Conservation (phyloP, 92 coral and sea anemone genomes). For the Epizoanthus rinbou region DNA sequence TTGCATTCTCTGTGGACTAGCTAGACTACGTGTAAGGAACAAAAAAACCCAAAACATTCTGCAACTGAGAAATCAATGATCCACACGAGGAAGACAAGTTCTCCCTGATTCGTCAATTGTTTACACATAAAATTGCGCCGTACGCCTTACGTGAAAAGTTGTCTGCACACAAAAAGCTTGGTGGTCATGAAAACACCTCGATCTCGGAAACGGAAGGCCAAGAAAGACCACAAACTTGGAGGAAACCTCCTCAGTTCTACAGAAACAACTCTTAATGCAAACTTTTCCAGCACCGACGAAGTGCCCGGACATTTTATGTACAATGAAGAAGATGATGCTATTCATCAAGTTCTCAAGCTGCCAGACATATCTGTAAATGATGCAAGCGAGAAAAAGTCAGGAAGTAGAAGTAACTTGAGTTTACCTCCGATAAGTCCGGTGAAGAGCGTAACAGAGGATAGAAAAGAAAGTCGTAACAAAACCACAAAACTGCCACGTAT, state of each 20-base stretch:
- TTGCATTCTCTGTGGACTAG: no score
- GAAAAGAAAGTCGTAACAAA: slow-evolving; percentile 32
- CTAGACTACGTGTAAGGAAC: no score
- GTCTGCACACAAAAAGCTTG: neutral
- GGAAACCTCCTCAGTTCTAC: slow-evolving; percentile 54
- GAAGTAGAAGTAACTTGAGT: slow-evolving; percentile 53
- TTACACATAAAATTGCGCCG: neutral
- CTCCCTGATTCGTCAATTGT: neutral
- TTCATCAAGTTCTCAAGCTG: slow-evolving; percentile 76
- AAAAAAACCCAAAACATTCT: no score
- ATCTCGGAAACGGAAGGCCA: slow-evolving; percentile 63
- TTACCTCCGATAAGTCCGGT: slow-evolving; percentile 71
- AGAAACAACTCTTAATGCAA: slow-evolving; percentile 47
- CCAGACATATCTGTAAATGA: slow-evolving; percentile 73
- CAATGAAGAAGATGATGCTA: slow-evolving; percentile 73
- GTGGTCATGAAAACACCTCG: slow-evolving; percentile 65
- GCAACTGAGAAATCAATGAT: neutral
- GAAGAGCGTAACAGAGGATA: slow-evolving; percentile 56
- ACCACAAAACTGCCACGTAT: slow-evolving; percentile 73
- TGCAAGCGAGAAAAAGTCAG: slow-evolving; percentile 42
- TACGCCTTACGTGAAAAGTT: neutral
- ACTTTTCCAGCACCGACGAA: slow-evolving; percentile 48
- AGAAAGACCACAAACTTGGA: slow-evolving; percentile 66
- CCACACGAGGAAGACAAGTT: neutral
- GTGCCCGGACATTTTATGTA: slow-evolving; percentile 81